These are phyloP conservation scores for Cryptomyrus ogoouensis DNA, from an alignment of 2,113 vertebrate species.

Conservation along the genomic window DNA sequence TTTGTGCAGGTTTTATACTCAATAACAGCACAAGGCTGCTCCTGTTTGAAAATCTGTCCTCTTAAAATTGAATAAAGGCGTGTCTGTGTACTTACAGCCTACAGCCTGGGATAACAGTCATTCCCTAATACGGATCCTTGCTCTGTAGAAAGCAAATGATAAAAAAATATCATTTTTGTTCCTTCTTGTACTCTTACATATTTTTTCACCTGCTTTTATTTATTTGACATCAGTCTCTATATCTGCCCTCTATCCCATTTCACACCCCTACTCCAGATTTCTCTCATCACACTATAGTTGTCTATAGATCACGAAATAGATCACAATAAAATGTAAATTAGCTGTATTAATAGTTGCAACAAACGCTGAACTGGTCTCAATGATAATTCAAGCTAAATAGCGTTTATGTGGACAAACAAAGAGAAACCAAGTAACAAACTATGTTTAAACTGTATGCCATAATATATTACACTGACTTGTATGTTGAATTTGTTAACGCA, in stretches of 20 bases:
- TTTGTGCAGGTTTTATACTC: constrained; percentile 19
- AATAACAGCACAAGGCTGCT: constrained; percentile 3
- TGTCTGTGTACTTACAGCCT: neutral
- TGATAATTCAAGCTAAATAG: constrained; percentile 30
- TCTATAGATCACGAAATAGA: constrained; percentile 6
- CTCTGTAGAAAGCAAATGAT: neutral
- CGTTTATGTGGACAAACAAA: constrained; percentile 36
- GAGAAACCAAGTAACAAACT: constrained; percentile 31
- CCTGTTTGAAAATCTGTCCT: neutral
- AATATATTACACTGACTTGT: constrained; percentile 68
- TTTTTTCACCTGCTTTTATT: neutral
- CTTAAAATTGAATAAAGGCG: neutral
- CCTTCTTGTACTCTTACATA: neutral
- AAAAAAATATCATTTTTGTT: neutral
- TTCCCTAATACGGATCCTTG: neutral
- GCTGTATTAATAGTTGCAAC: constrained; percentile 20
- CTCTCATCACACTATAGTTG: neutral
- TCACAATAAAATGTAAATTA: constrained; percentile 29
- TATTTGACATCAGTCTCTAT: neutral
- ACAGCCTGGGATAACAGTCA: neutral
- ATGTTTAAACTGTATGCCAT: constrained; percentile 59
- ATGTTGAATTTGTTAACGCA: constrained; percentile 76
- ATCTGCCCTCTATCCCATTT: neutral
- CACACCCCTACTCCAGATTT: neutral
- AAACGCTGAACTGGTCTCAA: constrained; percentile 28